A percentile compares a stretch with the other conserved stretches of the same genome.
Evolutionary conservation across 2,113 vertebrate genomes (phyloP).

Genomic region (Glaucomys volans): DNA sequence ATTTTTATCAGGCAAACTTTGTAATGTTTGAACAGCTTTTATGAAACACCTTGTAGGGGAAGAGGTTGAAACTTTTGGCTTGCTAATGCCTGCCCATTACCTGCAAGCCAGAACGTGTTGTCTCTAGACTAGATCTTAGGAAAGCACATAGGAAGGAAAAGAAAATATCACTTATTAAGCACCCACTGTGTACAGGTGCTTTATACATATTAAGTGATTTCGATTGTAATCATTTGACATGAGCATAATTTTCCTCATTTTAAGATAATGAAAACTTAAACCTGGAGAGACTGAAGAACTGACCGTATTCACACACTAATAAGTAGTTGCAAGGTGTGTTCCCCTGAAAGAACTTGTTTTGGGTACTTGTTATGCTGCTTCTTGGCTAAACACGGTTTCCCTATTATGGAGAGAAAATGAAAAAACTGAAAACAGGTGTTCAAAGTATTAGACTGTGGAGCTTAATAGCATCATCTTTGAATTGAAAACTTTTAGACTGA

Average conservation of each 20-base stretch:
- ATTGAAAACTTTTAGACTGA: constrained; percentile 1
- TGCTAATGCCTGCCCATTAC: neutral
- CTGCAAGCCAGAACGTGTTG: neutral
- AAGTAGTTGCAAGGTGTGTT: neutral
- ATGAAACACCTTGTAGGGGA: constrained; percentile 70
- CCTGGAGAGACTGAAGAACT: constrained; percentile 14
- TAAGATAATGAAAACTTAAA: constrained; percentile 59
- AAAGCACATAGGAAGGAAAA: constrained; percentile 27
- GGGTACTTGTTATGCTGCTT: neutral
- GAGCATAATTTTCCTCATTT: constrained; percentile 38
- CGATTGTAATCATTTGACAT: constrained; percentile 54
- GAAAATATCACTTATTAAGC: constrained; percentile 61
- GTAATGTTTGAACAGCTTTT: constrained; percentile 40
- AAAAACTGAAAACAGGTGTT: constrained; percentile 69
- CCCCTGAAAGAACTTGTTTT: neutral
- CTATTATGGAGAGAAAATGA: constrained; percentile 16
- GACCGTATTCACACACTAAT: constrained; percentile 27
- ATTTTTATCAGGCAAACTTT: neutral
- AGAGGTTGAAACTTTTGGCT: neutral
- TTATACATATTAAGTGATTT: constrained; percentile 58
- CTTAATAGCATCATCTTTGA: constrained; percentile 60
- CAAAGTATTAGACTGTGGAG: neutral
- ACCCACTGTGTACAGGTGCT: constrained; percentile 72
- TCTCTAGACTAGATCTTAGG: neutral
- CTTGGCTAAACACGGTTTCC: neutral